phyloP scores from a whole-genome alignment of 1,140 invertebrate species.

The Diploscapter pachys region DNA sequence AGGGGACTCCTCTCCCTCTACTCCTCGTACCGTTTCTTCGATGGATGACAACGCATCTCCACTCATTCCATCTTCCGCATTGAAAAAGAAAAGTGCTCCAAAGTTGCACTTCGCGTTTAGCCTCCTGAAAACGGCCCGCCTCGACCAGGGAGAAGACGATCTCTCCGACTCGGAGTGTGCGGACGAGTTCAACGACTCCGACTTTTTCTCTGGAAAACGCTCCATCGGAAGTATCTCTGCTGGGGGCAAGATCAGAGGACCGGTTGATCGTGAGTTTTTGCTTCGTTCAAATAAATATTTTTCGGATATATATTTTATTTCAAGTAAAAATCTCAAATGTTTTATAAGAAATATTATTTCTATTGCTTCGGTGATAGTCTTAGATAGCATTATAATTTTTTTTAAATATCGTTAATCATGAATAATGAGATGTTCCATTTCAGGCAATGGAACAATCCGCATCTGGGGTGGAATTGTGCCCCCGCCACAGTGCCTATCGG shows the following conservation, averaged over 20 bases:
- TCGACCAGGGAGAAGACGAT: slow-evolving; percentile 23
- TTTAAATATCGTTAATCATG: not conserved
- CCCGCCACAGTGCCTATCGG: slow-evolving; percentile 12
- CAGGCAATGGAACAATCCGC: slow-evolving; percentile 22
- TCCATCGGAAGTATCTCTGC: too few relatives aligned
- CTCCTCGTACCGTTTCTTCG: slow-evolving; percentile 44
- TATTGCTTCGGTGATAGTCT: not conserved
- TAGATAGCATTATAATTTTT: slow-evolving; percentile 13
- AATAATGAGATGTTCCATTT: slow-evolving; percentile 9
- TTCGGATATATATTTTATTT: too few relatives aligned
- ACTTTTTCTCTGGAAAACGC: slow-evolving; percentile 8
- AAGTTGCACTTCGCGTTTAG: slow-evolving; percentile 56
- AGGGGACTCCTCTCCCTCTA: slow-evolving; percentile 52
- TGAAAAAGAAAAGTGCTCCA: slow-evolving; percentile 33
- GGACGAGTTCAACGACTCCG: slow-evolving; percentile 15
- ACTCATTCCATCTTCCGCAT: slow-evolving; percentile 1
- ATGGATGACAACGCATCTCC: slow-evolving; percentile 21
- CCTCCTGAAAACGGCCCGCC: slow-evolving; percentile 39
- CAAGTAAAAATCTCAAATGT: too few relatives aligned
- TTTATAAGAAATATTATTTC: too few relatives aligned
- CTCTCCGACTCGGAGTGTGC: slow-evolving; percentile 25
- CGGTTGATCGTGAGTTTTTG: slow-evolving; percentile 9
- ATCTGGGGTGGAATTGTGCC: slow-evolving; percentile 36
- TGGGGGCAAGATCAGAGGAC: too few relatives aligned
- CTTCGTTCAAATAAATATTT: not conserved